These are phyloP conservation scores for Muntiacus muntjak DNA, from an alignment of 2,113 vertebrate species.

Conservation along the genomic window DNA sequence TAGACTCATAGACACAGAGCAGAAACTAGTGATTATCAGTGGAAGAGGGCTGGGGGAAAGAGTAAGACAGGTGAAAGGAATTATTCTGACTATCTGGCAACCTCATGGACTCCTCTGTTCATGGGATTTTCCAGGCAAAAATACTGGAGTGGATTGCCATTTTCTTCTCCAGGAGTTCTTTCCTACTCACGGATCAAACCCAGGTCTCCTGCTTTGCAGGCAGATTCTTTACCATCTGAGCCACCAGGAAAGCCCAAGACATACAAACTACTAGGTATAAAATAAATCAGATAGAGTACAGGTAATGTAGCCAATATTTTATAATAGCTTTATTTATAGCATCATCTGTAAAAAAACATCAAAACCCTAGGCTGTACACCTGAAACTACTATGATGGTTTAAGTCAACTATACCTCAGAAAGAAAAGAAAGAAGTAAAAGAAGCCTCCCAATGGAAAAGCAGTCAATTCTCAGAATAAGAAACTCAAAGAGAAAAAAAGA, in stretches of 20 bases:
- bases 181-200: neutral
- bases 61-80: neutral
- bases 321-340: neutral
- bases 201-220: neutral
- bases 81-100: neutral
- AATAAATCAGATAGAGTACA: neutral
- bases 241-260: neutral
- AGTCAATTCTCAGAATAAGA: neutral
- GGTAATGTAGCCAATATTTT: neutral
- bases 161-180: neutral
- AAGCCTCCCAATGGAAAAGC: neutral
- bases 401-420: neutral
- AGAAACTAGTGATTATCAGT: neutral
- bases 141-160: neutral
- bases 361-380: neutral
- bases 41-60: neutral
- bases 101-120: neutral
- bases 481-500: neutral
- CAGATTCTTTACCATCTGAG: neutral
- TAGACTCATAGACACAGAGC: neutral
- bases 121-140: neutral
- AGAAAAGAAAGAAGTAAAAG: neutral
- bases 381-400: neutral
- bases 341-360: neutral
- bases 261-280: neutral